These are phyloP conservation scores for Erebia aethiops DNA, from an alignment of 2,888 invertebrate genomes.

Conservation along the genomic window DNA sequence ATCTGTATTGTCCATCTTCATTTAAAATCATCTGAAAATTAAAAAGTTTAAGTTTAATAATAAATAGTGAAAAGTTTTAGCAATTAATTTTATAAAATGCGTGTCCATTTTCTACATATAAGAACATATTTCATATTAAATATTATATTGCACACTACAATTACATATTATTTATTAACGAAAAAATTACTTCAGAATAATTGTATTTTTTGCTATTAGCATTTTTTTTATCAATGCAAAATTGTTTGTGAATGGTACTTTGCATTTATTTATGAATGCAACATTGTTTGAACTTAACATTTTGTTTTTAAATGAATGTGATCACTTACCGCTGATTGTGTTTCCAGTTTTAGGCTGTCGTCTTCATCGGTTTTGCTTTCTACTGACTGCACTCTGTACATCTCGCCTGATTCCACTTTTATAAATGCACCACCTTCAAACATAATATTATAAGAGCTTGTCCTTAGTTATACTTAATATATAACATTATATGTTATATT, in stretches of 20 bases:
- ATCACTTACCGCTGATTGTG: slow-evolving; percentile 18
- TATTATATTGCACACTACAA: no score
- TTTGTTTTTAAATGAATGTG: background rate
- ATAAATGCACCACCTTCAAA: slow-evolving; percentile 69
- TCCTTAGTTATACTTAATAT: no score
- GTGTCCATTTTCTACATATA: no score
- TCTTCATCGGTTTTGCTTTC: slow-evolving; percentile 50
- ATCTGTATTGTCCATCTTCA: slow-evolving; percentile 53
- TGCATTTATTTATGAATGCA: background rate
- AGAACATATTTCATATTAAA: no score
- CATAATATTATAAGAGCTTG: background rate
- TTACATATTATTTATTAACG: no score
- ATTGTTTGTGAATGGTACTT: background rate
- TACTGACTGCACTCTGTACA: slow-evolving; percentile 70
- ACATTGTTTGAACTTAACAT: background rate
- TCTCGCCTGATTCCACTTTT: slow-evolving; percentile 71
- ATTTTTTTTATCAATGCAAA: background rate
- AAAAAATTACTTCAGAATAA: no score
- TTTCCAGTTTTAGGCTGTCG: slow-evolving; percentile 9
- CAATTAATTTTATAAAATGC: no score
- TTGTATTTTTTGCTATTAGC: no score
- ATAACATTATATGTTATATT: no score
- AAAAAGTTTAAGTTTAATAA: slow-evolving; percentile 7
- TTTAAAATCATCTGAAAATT: slow-evolving; percentile 51
- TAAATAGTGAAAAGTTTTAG: background rate